Percentiles rank a stretch among this genome's conserved stretches.
Conservation (phyloP, 2,113 vertebrate genomes). For the Pipa parva region DNA sequence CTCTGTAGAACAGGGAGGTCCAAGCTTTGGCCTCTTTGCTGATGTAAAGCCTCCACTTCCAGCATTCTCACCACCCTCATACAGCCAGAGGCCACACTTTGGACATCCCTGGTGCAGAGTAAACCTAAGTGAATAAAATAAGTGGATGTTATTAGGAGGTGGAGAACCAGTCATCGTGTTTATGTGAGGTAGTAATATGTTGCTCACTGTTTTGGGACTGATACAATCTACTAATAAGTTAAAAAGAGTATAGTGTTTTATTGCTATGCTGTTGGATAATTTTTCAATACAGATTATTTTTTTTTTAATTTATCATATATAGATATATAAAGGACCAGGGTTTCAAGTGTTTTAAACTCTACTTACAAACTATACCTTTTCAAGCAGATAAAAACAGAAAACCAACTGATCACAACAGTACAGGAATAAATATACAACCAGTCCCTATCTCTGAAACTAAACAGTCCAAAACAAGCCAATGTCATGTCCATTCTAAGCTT, state of each 20-base stretch:
- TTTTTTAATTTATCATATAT: too few relatives aligned
- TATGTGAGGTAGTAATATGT: constrained; percentile 81
- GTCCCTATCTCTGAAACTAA: constrained; percentile 41
- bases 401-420: constrained; percentile 72
- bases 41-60: too few relatives aligned
- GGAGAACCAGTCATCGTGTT: constrained; percentile 67
- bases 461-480: constrained; percentile 1
- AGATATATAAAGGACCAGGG: not conserved
- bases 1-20: not conserved
- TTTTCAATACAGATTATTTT: constrained; percentile 10
- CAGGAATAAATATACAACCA: constrained; percentile 43
- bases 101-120: not conserved
- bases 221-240: constrained; percentile 76
- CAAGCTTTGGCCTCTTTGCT: not conserved
- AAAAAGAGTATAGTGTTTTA: constrained; percentile 54
- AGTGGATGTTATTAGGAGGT: constrained; percentile 62
- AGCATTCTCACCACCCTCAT: too few relatives aligned
- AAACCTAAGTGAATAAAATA: constrained; percentile 39
- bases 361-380: constrained; percentile 62
- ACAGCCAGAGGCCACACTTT: not conserved
- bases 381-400: constrained; percentile 71
- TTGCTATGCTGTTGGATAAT: constrained; percentile 34
- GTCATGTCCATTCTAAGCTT: constrained; percentile 2
- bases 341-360: constrained; percentile 49
- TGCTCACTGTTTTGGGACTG: constrained; percentile 66